Base-by-base conservation (phyloP, 2,888 invertebrate species). In the Margaritifera margaritifera region DNA sequence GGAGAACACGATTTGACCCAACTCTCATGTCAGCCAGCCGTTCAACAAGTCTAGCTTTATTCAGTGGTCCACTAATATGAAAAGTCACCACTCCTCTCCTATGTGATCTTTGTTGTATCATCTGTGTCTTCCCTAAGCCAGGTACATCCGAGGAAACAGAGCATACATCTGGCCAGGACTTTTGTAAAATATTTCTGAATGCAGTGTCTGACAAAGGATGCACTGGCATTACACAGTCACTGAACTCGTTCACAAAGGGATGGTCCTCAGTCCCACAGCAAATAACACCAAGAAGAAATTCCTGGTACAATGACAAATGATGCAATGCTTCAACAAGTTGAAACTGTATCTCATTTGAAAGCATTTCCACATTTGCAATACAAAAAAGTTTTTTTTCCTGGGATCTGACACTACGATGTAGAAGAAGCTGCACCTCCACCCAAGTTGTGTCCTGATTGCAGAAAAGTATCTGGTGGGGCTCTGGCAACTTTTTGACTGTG, bases 111-210 rank as follows among this genome's bases (percentile, higher is more conserved):
- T 66, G 64, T 19, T 62, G 42, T n/a, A 82, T 66, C 5, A 20
- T 63, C 24, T 71, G 77, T 20, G 80, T 71, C 66, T 82, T 82
- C 8, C 82, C 82, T 22, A 75, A 69, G 5, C 82, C 80, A n/a
- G 82, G 68, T 18, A 75, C 51, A 19, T 74, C 70, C 0, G 82
- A 82, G 0, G 82, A 77, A 3, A 73, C 51, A 1, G 77, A 74
- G 4, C 54, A 3, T 4, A 80, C 78, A 59, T 72, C 52, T 18
- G 68, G 68, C 53, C 72, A 77, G 20, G 68, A 60, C 20, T 55
- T 31, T 15, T 54, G 55, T 19, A 77, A 70, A 22, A 74, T 72
- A 18, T 68, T 60, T 8, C 52, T 51, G 4, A 69, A 51, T 1
- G 52, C 42, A 50, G 50, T 66, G 50, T 72, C 77, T n/a, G 77